Conservation (phyloP, 2,888 invertebrate species). For the Dolichopus griseipennis region DNA sequence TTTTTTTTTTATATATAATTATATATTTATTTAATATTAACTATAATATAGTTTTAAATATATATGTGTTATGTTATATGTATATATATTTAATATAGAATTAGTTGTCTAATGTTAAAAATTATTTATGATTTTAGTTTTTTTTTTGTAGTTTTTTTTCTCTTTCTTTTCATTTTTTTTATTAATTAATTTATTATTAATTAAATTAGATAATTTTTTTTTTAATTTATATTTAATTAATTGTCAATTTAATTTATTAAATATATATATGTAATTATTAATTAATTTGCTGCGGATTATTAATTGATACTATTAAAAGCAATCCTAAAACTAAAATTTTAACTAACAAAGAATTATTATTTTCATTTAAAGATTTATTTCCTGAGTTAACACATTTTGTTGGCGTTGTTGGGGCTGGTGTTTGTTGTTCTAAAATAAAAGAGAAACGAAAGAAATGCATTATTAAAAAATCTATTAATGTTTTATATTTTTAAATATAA, state of each 20-base stretch:
- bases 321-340: constrained; percentile 11
- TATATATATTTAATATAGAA: neutral
- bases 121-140: neutral
- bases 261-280: neutral
- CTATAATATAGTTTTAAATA: neutral
- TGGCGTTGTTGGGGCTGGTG: constrained; percentile 19
- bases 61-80: neutral
- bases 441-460: neutral
- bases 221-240: neutral
- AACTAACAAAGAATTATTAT: constrained; percentile 8
- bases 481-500: too few relatives aligned
- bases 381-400: constrained; percentile 17
- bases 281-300: constrained; percentile 10
- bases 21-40: too few relatives aligned
- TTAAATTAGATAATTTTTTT: neutral
- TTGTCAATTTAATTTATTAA: neutral
- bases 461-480: too few relatives aligned
- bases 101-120: neutral
- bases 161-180: too few relatives aligned
- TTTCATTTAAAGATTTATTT: neutral
- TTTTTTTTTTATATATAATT: neutral
- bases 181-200: constrained; percentile 1
- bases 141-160: too few relatives aligned
- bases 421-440: constrained; percentile 17
- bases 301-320: constrained; percentile 8